Evolutionary conservation across 1,140 invertebrate species (phyloP).

Genomic region (Caenorhabditis briggsae): DNA sequence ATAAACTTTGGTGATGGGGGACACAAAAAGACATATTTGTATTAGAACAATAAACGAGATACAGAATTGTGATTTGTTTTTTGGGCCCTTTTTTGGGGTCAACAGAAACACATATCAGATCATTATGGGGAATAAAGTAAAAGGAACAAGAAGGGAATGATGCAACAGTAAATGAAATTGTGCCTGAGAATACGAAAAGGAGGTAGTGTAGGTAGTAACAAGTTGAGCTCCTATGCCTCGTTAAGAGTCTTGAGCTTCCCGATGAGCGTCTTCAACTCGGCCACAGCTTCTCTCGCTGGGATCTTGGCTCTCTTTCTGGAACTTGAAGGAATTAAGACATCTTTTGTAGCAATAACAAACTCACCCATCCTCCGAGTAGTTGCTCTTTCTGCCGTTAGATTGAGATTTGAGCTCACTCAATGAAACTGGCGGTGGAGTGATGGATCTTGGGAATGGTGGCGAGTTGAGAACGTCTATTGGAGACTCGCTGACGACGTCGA

Average conservation of each 20-base stretch:
- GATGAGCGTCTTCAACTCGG: conserved; percentile 1
- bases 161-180: neutral
- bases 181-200: neutral
- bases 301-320: neutral
- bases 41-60: no score
- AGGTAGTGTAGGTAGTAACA: no score
- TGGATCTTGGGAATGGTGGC: neutral
- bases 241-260: conserved; percentile 5
- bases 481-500: conserved; percentile 19
- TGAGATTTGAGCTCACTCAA: neutral
- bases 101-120: no score
- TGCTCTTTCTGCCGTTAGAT: neutral
- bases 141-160: neutral
- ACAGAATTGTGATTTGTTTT: no score
- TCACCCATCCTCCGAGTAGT: neutral
- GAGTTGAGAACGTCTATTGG: neutral
- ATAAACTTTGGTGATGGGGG: no score
- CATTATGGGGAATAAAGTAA: no score
- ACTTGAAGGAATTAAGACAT: neutral
- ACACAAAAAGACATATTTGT: no score
- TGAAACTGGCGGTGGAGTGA: conserved; percentile 21
- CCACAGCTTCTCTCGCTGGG: conserved; percentile 5
- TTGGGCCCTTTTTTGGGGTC: no score
- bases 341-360: neutral
- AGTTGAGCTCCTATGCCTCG: neutral